Base-by-base conservation (phyloP, 2,888 invertebrate species). In the Calliphora vomitoria region DNA sequence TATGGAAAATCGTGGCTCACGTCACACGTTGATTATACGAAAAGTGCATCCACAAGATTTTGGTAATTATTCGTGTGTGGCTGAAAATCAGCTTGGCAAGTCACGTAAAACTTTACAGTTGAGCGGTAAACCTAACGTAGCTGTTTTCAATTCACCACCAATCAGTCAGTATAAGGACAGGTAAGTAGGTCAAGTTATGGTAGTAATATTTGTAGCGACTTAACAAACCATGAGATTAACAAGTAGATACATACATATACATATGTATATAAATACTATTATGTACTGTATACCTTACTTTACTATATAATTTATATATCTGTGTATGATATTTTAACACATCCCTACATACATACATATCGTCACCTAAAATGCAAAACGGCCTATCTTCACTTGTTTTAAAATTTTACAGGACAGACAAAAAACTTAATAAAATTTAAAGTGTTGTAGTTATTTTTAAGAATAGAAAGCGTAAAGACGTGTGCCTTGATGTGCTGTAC, bases 21-120 rank as follows among this genome's bases (percentile, higher is more conserved):
- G 96, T 90, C 96, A 96, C 92, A 96, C 95, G 35, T 94, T 96
- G 90, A 95, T 96, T 93, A 95, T 96, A 91, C 94, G 95, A 86
- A 96, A 95, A 94, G 96, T 96, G 90, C 95, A 96, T 92, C 94
- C 95, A 88, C 95, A 95, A 89, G 96, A 96, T 94, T 96, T 96
- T 92, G 96, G 96, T 90, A 96, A 96, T 94, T 96, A 96, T 93
- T 95, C 95, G 90, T 96, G 96, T 93, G 95, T 95, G 89, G 96
- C 96, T 71, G 96, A 96, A 92, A 96, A 96, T 94, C 95, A 95
- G 91, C 94, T 96, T 90, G 96, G 96, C 88, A 95, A 95, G 93
- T 95, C 95, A 88, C 94, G 95, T 89, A 95, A 95, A 93, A 95
- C 95, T 92, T 94, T 96, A 88, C 95, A 95, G 93, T 94, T 96